Conservation (phyloP, 2,888 invertebrate genomes). For the Melieria omissa region DNA sequence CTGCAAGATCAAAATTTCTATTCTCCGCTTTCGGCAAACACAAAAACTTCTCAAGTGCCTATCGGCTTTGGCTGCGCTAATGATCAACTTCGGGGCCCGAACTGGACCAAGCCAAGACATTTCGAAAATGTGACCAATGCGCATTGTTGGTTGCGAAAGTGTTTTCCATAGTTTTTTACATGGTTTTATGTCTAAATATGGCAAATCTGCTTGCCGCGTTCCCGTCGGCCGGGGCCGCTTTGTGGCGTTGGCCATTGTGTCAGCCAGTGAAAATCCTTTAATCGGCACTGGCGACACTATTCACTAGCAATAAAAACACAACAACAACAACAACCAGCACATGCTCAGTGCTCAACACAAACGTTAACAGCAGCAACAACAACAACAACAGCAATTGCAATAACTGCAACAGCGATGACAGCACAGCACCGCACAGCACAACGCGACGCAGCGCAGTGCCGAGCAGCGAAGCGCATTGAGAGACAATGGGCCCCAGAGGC, state of each 20-base stretch:
- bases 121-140: neutral
- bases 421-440: neutral
- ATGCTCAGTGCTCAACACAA: too few relatives aligned
- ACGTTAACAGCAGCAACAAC: neutral
- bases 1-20: constrained; percentile 4
- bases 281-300: constrained; percentile 61
- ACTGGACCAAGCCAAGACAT: neutral
- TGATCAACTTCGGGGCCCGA: constrained; percentile 45
- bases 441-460: neutral
- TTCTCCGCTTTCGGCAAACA: constrained; percentile 50
- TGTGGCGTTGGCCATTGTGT: constrained; percentile 14
- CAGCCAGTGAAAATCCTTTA: constrained; percentile 55
- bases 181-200: constrained; percentile 30
- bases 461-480: neutral
- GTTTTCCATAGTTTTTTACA: neutral
- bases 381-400: neutral
- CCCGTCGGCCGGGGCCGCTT: constrained; percentile 22
- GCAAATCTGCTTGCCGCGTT: constrained; percentile 28
- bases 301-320: constrained; percentile 43
- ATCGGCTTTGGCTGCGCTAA: constrained; percentile 43
- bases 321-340: neutral
- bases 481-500: constrained; percentile 46
- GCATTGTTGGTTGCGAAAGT: neutral
- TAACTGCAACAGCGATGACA: neutral
- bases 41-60: constrained; percentile 30